These are phyloP conservation scores for Cryptophagus acutangulus DNA, from an alignment of 2,888 invertebrate species.

Conservation along the genomic window DNA sequence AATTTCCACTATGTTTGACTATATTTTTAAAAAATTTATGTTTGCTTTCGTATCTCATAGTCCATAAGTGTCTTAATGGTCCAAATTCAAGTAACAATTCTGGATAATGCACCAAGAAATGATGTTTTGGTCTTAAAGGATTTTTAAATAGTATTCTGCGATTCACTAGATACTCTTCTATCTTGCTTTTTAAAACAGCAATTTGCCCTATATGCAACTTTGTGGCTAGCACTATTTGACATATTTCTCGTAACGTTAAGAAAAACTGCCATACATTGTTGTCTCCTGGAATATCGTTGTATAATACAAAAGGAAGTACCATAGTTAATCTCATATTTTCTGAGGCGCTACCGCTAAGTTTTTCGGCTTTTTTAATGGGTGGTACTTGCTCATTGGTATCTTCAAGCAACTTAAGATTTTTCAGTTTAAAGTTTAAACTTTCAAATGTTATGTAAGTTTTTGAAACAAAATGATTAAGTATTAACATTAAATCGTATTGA, in stretches of 20 bases:
- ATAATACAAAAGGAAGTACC: not conserved
- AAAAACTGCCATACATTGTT: not conserved
- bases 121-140: not conserved
- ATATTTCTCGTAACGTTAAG: not conserved
- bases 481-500: conserved; percentile 22
- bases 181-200: not conserved
- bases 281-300: not conserved
- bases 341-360: conserved; percentile 2
- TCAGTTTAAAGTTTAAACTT: conserved; percentile 11
- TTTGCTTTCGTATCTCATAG: conserved; percentile 25
- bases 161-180: not conserved
- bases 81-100: conserved; percentile 1
- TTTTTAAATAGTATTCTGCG: not conserved
- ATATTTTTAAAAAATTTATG: conserved; percentile 21
- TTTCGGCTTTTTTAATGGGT: conserved; percentile 6
- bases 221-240: not conserved
- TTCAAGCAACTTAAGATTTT: conserved; percentile 5
- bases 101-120: conserved; percentile 22
- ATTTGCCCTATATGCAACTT: not conserved
- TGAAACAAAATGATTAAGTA: conserved; percentile 18
- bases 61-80: conserved; percentile 20
- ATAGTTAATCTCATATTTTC: not conserved
- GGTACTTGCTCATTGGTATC: conserved; percentile 1
- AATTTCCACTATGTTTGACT: conserved; percentile 14
- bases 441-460: conserved; percentile 13